A percentile compares a stretch with the other conserved stretches of the same genome.
These are phyloP conservation scores for Eublepharis macularius DNA, from an alignment of 2,113 vertebrate species.

Conservation along the genomic window DNA sequence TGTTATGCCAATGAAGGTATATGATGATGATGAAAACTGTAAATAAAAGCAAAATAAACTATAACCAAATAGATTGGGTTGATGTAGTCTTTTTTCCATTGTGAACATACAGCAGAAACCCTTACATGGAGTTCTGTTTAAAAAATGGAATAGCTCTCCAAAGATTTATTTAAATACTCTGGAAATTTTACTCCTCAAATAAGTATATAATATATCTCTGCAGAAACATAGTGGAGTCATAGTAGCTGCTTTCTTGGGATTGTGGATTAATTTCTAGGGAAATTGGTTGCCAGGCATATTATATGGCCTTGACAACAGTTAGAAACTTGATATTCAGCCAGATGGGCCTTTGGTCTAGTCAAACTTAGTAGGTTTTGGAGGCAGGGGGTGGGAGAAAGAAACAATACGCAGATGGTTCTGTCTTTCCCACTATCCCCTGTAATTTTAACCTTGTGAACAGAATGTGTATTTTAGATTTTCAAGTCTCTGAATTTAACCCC, in stretches of 20 bases:
- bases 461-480: not conserved
- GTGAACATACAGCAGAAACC: not conserved
- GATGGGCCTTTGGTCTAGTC: not conserved
- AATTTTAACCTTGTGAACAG: not conserved
- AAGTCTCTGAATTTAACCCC: not conserved
- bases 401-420: not conserved
- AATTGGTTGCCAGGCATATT: not conserved
- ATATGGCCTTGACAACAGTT: not conserved
- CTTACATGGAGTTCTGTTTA: not conserved
- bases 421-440: not conserved
- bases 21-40: too few species aligned
- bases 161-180: not conserved
- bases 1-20: too few species aligned
- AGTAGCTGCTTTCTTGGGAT: not conserved
- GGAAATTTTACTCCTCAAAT: not conserved
- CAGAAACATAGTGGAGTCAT: not conserved
- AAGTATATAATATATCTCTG: not conserved
- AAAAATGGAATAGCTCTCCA: not conserved
- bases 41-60: not conserved
- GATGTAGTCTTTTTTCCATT: not conserved
- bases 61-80: not conserved
- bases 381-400: not conserved
- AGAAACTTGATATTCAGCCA: slow-evolving; percentile 13
- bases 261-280: slow-evolving; percentile 5
- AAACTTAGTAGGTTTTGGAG: not conserved